Percentiles rank a stretch among this genome's conserved stretches.
Conservation (phyloP, 1,140 invertebrate species). For the Asbolus verrucosus region DNA sequence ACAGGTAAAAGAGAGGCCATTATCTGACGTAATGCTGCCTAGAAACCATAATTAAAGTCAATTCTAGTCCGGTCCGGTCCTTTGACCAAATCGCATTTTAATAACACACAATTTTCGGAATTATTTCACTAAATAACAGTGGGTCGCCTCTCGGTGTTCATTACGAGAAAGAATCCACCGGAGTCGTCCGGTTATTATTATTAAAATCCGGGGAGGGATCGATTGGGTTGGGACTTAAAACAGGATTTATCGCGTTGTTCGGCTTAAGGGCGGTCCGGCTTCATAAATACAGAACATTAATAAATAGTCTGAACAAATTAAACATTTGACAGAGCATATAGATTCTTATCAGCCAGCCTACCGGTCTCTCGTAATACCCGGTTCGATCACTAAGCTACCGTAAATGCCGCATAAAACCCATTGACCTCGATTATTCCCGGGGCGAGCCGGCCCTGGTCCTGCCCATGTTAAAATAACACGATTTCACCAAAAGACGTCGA, state of each 20-base stretch:
- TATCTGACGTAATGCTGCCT: slow-evolving; percentile 53
- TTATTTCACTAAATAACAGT: slow-evolving; percentile 49
- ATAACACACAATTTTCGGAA: slow-evolving; percentile 51
- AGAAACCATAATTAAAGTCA: slow-evolving; percentile 56
- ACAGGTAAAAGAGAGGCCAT: slow-evolving; percentile 51
- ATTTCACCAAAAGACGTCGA: background rate
- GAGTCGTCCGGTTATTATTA: background rate
- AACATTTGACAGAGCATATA: slow-evolving; percentile 61
- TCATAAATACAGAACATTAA: slow-evolving; percentile 62
- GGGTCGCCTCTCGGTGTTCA: slow-evolving; percentile 16
- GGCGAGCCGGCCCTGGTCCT: slow-evolving; percentile 11
- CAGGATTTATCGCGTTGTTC: slow-evolving; percentile 54
- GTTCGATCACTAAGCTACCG: slow-evolving; percentile 52
- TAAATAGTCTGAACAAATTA: slow-evolving; percentile 62
- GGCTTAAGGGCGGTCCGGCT: slow-evolving; percentile 51
- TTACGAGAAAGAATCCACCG: slow-evolving; percentile 25
- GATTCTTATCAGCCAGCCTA: slow-evolving; percentile 57
- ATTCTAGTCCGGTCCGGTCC: slow-evolving; percentile 49
- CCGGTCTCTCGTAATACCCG: slow-evolving; percentile 53
- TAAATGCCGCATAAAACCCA: slow-evolving; percentile 40
- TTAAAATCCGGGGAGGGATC: slow-evolving; percentile 25
- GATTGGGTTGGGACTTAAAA: slow-evolving; percentile 17
- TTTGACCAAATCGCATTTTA: slow-evolving; percentile 54
- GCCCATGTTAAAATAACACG: too few species aligned
- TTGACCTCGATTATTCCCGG: slow-evolving; percentile 43